Percentiles rank a stretch among this genome's conserved stretches.
phyloP scores from a whole-genome alignment of 2,113 vertebrate species.

The Anas platyrhynchos region DNA sequence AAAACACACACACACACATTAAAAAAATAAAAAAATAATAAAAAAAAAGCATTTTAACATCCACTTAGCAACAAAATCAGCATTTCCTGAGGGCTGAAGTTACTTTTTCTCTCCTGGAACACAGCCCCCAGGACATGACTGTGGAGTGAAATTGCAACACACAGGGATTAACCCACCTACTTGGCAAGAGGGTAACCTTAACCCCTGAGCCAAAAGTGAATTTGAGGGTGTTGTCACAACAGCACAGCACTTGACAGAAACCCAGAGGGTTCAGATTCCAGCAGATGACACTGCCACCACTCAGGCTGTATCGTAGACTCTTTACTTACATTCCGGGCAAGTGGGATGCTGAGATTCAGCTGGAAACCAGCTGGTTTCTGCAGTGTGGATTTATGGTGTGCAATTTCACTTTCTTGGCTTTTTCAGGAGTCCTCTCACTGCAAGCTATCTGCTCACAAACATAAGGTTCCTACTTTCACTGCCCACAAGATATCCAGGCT shows the following conservation, averaged over 20 bases:
- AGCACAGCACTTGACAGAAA: not conserved
- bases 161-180: conserved; percentile 27
- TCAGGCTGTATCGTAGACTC: not conserved
- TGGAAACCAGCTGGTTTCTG: not conserved
- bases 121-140: not conserved
- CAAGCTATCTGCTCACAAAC: not conserved
- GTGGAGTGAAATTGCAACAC: not conserved
- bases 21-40: too few species aligned
- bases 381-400: not conserved
- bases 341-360: not conserved
- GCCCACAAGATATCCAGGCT: not conserved
- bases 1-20: not conserved
- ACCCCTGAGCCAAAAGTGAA: conserved; percentile 59
- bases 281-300: not conserved
- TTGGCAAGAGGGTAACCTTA: conserved; percentile 39
- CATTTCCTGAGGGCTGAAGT: not conserved
- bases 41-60: not conserved
- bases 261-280: not conserved
- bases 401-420: not conserved
- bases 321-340: not conserved
- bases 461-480: not conserved
- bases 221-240: not conserved
- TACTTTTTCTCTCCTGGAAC: not conserved
- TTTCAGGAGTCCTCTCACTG: not conserved
- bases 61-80: not conserved